These are phyloP conservation scores for Willisornis vidua DNA, from an alignment of 2,113 vertebrate species.

Conservation along the genomic window DNA sequence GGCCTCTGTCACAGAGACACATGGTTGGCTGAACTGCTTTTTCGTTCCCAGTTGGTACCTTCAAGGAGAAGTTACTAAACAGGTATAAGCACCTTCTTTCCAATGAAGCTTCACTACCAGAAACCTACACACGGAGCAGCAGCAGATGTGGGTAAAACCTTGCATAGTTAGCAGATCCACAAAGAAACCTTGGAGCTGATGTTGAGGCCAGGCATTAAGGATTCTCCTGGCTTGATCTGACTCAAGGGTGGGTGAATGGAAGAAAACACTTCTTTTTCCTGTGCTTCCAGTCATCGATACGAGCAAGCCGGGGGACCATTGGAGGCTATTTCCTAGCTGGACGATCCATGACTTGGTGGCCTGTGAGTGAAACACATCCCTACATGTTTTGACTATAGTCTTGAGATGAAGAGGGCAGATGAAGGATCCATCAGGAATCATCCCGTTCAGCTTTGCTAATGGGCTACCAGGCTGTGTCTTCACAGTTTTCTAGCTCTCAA, in stretches of 20 bases:
- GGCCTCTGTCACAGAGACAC: neutral
- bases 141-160: neutral
- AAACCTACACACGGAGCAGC: neutral
- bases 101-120: neutral
- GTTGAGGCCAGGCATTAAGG: neutral
- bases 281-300: conserved; percentile 81
- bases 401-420: neutral
- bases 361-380: conserved; percentile 79
- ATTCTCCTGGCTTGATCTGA: neutral
- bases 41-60: neutral
- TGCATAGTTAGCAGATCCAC: neutral
- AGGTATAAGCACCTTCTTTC: neutral
- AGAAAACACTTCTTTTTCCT: neutral
- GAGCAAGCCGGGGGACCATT: conserved; percentile 83
- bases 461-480: neutral
- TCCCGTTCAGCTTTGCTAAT: neutral
- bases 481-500: neutral
- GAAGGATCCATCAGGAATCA: neutral
- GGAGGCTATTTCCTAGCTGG: conserved; percentile 94
- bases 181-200: neutral
- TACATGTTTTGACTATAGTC: neutral
- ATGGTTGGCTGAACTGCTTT: neutral
- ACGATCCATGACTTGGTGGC: conserved; percentile 93
- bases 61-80: neutral
- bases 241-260: neutral